phyloP scores from a whole-genome alignment of 2,888 invertebrate species.

The Tachystola acroxantha region DNA sequence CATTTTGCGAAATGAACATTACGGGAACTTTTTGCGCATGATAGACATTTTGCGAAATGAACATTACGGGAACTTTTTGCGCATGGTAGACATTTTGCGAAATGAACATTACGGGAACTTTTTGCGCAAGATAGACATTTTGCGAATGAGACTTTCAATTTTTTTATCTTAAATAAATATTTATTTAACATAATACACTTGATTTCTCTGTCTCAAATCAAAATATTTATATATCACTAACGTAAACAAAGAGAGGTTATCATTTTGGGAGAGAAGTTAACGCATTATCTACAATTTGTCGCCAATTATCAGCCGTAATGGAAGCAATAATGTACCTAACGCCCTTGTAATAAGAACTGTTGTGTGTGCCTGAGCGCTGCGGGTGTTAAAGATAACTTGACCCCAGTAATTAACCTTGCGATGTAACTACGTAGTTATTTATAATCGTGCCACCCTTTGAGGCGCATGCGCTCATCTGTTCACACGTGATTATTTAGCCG shows the following conservation, averaged over 20 bases:
- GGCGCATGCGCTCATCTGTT: not conserved
- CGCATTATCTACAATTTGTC: not conserved
- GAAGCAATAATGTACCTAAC: not conserved
- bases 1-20: too few relatives aligned
- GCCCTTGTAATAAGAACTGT: not conserved
- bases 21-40: too few relatives aligned
- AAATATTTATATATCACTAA: not conserved
- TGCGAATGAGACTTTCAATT: too few relatives aligned
- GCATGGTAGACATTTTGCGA: too few relatives aligned
- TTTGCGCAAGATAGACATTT: too few relatives aligned
- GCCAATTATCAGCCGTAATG: too few relatives aligned
- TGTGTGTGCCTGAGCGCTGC: not conserved
- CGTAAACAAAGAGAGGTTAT: not conserved
- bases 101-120: too few relatives aligned
- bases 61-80: too few relatives aligned
- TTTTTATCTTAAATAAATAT: too few relatives aligned
- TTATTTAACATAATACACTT: too few relatives aligned
- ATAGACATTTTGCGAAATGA: too few relatives aligned
- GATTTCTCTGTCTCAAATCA: not conserved
- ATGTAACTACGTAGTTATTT: not conserved
- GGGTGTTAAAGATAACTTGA: not conserved
- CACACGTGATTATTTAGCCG: too few relatives aligned
- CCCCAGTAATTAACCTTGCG: not conserved
- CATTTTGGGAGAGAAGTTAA: not conserved
- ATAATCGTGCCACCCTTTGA: not conserved